A percentile compares a stretch with the other conserved stretches of the same genome.
These are phyloP conservation scores for Umimayanthus kanabou DNA, from an alignment of 92 coral and sea anemone species.

Conservation along the genomic window DNA sequence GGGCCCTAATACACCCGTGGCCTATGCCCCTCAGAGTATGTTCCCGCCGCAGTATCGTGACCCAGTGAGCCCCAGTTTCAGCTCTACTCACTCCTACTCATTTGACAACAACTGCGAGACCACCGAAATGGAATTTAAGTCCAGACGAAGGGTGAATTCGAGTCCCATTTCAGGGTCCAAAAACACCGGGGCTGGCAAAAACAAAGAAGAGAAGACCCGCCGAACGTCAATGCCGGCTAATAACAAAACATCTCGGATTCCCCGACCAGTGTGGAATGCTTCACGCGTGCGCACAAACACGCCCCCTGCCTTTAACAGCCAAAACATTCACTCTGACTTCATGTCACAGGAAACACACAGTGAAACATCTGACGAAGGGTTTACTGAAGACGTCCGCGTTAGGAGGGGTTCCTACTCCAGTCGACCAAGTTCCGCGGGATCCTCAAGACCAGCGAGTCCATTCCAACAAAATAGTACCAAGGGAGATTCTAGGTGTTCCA, in stretches of 20 bases:
- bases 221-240: constrained; percentile 20
- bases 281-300: constrained; percentile 14
- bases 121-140: constrained; percentile 5
- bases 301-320: background rate
- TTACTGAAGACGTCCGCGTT: background rate
- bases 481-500: constrained; percentile 3
- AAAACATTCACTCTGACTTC: background rate
- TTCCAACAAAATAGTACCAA: background rate
- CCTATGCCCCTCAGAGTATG: constrained; percentile 63
- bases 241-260: constrained; percentile 60
- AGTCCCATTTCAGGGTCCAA: background rate
- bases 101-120: constrained; percentile 44
- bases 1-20: constrained; percentile 68
- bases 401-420: background rate
- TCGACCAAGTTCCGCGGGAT: background rate
- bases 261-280: constrained; percentile 71
- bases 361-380: background rate
- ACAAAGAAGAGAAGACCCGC: constrained; percentile 16
- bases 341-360: background rate
- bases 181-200: background rate
- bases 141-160: background rate
- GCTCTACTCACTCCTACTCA: constrained; percentile 8
- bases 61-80: constrained; percentile 38
- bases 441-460: constrained; percentile 19
- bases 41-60: constrained; percentile 51